Percentiles rank a stretch among this genome's conserved stretches.
Evolutionary conservation across 2,797 vertebrate genomes (phyloP).

Genomic region (Darevskia mixta): DNA sequence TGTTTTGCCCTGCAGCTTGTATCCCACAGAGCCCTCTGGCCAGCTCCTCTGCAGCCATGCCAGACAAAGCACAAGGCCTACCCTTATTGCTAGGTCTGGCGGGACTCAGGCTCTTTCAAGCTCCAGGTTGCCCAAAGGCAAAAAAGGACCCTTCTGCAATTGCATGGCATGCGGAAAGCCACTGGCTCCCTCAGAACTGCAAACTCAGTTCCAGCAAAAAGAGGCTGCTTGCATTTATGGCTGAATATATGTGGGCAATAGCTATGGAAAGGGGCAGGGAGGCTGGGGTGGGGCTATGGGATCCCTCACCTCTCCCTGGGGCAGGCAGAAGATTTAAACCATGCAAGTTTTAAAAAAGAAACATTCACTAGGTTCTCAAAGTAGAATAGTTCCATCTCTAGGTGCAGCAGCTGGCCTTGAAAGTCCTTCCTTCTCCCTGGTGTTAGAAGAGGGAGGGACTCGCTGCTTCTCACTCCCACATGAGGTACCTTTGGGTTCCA

Average conservation of each 20-base stretch:
- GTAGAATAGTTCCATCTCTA: no score
- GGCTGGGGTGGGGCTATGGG: neutral
- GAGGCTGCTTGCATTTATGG: neutral
- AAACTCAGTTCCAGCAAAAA: neutral
- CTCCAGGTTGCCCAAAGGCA: neutral
- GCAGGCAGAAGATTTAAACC: neutral
- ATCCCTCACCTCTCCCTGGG: neutral
- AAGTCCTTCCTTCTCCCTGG: neutral
- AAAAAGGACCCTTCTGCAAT: no score
- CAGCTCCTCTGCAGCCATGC: neutral
- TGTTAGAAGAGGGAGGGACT: no score
- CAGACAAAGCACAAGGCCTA: neutral
- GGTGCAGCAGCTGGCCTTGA: no score
- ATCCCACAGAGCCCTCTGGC: neutral
- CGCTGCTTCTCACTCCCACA: neutral
- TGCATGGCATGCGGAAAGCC: no score
- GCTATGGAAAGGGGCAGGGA: neutral
- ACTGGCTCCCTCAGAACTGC: neutral
- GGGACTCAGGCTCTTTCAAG: no score
- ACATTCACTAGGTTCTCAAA: neutral
- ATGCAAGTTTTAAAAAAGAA: no score
- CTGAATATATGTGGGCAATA: neutral
- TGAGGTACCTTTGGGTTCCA: slow-evolving; percentile 71
- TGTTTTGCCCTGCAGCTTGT: neutral
- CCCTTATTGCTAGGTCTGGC: no score